Base-by-base conservation (phyloP, 2,888 invertebrate species). In the Drosophila subsilvestris region DNA sequence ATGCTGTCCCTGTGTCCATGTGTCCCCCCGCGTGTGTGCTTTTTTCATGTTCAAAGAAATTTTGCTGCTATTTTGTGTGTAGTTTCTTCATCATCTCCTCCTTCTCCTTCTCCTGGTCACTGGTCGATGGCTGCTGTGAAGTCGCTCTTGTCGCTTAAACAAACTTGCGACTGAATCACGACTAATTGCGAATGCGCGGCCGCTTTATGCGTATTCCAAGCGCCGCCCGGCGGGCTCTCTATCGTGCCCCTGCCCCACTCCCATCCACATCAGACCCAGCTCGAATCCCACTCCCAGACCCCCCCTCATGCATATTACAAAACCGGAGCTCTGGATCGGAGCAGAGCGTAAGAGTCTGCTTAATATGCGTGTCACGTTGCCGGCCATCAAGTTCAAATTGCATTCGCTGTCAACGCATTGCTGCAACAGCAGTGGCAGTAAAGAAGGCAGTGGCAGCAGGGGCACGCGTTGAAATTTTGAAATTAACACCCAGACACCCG, bases 371-470 rank as follows among this genome's bases (percentile, higher is more conserved):
- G 86, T 88, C 89, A 89, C 89, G 89, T 84, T 86, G 78, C 74
- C 73, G 80, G 81, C 84, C 84, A 89, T 89, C 90, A 89, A 90
- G 89, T 90, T 90, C 88, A 90, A 86, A 89, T 88, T 89, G 89
- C 88, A 85, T 83, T 86, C 78, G 81, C 86, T 89, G 89, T 89
- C 89, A 89, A 88, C 89, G 85, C 76, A 78, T 83, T 83, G 86
- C 80, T 57, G 65, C 72, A 68, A 53, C 65, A 67, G 20, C 42
- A 44, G 37, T 62, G 37, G 43, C 27, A 43, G 43, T 63, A 43
- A 59, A 61, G 48, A 45, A 18, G 45, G 25, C 37, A 48, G 42
- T 62, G 37, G 48, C 63, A 56, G 51, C 56, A 51, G 75, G 65
- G 68, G 81, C 82, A 83, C 86, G 82, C 86, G 82, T 86, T 86